Conservation (phyloP, 2,888 invertebrate species). For the Hartigia nigra region DNA sequence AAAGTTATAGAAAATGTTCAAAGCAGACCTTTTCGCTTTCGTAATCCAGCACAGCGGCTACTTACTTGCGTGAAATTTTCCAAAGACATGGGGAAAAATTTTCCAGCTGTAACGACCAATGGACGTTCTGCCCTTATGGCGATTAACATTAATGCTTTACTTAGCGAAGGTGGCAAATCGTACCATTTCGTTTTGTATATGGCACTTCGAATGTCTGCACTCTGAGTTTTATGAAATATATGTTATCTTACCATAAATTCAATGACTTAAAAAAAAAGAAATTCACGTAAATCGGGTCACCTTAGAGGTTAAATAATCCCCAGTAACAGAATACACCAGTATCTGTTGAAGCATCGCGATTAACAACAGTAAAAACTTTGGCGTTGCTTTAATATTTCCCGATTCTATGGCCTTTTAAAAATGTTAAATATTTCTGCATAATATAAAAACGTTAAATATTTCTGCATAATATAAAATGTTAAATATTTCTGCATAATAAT, state of each 20-base stretch:
- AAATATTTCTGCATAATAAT: not conserved
- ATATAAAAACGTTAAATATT: not conserved
- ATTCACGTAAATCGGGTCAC: not conserved
- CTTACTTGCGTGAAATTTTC: conserved; percentile 15
- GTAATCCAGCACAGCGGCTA: not conserved
- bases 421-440: not conserved
- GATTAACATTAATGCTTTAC: conserved; percentile 13
- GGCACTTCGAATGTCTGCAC: conserved; percentile 10
- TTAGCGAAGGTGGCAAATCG: conserved; percentile 12
- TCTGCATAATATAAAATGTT: not conserved
- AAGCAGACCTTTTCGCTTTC: not conserved
- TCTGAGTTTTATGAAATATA: not conserved
- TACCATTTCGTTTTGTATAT: conserved; percentile 17
- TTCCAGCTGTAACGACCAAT: conserved; percentile 15
- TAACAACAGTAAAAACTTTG: not conserved
- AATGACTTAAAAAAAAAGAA: not conserved
- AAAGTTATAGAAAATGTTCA: not conserved
- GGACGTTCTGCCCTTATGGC: conserved; percentile 14
- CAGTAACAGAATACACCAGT: not conserved
- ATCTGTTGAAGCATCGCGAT: not conserved
- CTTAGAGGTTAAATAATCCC: not conserved
- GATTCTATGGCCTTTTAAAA: not conserved
- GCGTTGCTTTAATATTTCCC: not conserved
- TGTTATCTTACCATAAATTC: not conserved
- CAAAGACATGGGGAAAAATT: conserved; percentile 19